Conservation (phyloP, 2,113 vertebrate genomes). For the Cathartes aura region DNA sequence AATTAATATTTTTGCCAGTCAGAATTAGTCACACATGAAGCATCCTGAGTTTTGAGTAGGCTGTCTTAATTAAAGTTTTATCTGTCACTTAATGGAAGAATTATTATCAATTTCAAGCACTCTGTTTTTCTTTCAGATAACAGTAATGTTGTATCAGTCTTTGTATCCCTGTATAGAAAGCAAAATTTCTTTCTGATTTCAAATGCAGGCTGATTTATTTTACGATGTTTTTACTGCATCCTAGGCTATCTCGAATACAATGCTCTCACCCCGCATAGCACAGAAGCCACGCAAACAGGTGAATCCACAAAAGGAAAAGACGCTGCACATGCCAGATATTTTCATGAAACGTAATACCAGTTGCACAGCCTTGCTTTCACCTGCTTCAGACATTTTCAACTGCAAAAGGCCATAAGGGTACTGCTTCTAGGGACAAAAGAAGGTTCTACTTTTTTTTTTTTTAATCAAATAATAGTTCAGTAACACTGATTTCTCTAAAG, state of each 20-base stretch:
- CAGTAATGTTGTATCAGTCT: not conserved
- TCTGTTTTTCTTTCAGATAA: not conserved
- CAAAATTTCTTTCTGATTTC: slow-evolving; percentile 23
- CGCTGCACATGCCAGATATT: not conserved
- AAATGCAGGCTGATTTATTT: slow-evolving; percentile 9
- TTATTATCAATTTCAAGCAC: slow-evolving; percentile 48
- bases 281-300: slow-evolving; percentile 29
- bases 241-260: not conserved
- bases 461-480: not conserved
- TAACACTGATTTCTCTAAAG: not conserved
- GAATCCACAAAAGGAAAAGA: slow-evolving; percentile 27
- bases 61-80: slow-evolving; percentile 59
- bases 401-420: not conserved
- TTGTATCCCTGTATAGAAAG: not conserved
- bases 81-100: slow-evolving; percentile 57
- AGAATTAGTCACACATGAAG: slow-evolving; percentile 47
- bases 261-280: not conserved
- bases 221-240: not conserved
- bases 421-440: not conserved
- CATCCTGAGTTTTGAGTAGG: not conserved
- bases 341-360: not conserved
- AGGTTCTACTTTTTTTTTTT: not conserved
- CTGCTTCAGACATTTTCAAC: not conserved
- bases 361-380: slow-evolving; percentile 8
- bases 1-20: slow-evolving; percentile 62